These are phyloP conservation scores for Mastomys natalensis DNA, from an alignment of 2,113 vertebrate species.

Conservation along the genomic window DNA sequence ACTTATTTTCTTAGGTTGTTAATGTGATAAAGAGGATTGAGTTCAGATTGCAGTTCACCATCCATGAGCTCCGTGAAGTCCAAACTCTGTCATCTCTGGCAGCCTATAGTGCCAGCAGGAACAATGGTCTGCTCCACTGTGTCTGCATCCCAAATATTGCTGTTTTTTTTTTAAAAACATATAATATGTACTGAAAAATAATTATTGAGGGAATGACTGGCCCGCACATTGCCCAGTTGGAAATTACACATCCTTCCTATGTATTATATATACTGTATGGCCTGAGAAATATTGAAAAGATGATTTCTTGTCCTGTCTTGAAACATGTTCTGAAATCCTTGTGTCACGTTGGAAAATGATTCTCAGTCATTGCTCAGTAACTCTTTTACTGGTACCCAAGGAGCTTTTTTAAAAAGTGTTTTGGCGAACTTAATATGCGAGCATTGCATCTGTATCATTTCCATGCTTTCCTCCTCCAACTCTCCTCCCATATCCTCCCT, in stretches of 20 bases:
- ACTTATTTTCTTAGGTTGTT: not conserved
- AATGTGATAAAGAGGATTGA: not conserved
- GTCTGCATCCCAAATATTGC: not conserved
- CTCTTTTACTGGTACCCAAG: not conserved
- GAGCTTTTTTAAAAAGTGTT: not conserved
- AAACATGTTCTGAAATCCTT: constrained; percentile 13
- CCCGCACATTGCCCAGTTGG: not conserved
- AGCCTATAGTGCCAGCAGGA: not conserved
- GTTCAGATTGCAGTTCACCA: not conserved
- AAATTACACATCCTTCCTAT: not conserved
- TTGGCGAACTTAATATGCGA: not conserved
- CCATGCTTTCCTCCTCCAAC: not conserved
- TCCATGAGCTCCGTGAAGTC: not conserved
- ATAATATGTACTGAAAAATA: not conserved
- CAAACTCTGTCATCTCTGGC: not conserved
- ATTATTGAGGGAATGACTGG: not conserved
- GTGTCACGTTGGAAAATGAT: not conserved
- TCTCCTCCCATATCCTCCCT: not conserved
- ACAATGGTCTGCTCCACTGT: not conserved
- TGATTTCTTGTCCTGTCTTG: not conserved
- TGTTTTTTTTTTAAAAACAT: not conserved
- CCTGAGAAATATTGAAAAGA: not conserved
- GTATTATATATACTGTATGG: not conserved
- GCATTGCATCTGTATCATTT: not conserved
- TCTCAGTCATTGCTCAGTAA: not conserved